Percentiles rank a stretch among this genome's conserved stretches.
phyloP scores from a whole-genome alignment of 2,113 vertebrate species.

The Callocephalon fimbriatum region DNA sequence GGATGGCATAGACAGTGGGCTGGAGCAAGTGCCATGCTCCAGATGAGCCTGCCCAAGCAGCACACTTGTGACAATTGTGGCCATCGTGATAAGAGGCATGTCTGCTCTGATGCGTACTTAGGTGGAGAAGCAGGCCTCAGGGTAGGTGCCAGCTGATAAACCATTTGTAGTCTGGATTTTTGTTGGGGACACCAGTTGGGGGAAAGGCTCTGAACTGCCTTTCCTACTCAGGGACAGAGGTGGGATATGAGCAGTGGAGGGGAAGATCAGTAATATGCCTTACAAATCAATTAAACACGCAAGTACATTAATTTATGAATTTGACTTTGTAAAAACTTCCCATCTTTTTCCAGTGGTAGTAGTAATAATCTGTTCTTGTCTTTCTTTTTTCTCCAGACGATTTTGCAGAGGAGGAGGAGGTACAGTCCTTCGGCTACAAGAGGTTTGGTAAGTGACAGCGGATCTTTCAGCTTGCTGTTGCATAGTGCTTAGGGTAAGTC shows the following conservation, averaged over 20 bases:
- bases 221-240: neutral
- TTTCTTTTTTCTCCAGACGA: conserved; percentile 86
- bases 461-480: neutral
- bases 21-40: rapidly evolving
- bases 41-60: rapidly evolving
- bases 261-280: neutral
- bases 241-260: neutral
- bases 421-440: conserved; percentile 99
- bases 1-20: rapidly evolving
- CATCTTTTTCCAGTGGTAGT: neutral
- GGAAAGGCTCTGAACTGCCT: neutral
- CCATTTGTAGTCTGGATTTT: neutral
- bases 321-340: neutral
- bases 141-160: neutral
- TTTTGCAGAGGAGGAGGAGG: conserved; percentile 96
- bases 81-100: neutral
- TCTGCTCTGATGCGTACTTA: neutral
- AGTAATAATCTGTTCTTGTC: neutral
- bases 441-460: conserved; percentile 90
- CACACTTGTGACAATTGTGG: neutral
- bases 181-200: neutral
- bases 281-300: neutral
- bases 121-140: neutral
- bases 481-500: neutral
- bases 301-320: neutral